Evolutionary conservation across 2,888 invertebrate species (phyloP), one percentile per base, ranked within the genome.

Genomic region (Hipparchia sbordonii): DNA sequence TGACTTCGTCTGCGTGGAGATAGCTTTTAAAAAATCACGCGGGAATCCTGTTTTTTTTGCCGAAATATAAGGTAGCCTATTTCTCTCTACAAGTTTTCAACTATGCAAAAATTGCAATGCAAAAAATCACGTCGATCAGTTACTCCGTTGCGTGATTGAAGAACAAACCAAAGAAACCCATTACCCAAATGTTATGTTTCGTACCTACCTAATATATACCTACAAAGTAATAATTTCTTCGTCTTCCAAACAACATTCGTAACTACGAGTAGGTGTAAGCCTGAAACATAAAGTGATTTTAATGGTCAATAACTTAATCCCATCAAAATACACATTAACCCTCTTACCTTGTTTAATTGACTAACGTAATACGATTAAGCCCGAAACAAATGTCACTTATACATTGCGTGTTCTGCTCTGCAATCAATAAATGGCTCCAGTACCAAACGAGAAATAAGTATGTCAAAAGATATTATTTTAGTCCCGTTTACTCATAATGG

Each of bases 291-390:
- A 88, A 88, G 74, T 78, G 78, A 81, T 81, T 82, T 84, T 88
- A 85, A 89, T 87, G 85, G 84, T 80, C 82, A 86, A 86, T 86
- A 86, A 82, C 81, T 77, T 76, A 79, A 76, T 80, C 78, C 79
- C 82, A 82, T 89, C 87, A 89, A 88, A 84, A 77, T 74, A 77
- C 51, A 63, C 65, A 72, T 52, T 70, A 70, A 72, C 67, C 62
- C 57, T 65, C 70, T 67, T 72, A 72, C 56, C 61, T 66, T 60
- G 69, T 71, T 71, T 62, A 51, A 66, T 48, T 69, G 48, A n/a
- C 23, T 61, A 13, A 33, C 51, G 45, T 68, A 57, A 23, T 23
- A 23, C 9, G 59, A 13, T 66, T 66, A 13, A 6, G n/a, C n/a
- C 59, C 7, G 48, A 33, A 46, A 61, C 66, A 51, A n/a, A 48